Evolutionary conservation across 2,797 vertebrate species (phyloP), one percentile per base, ranked within the genome.

Genomic region (Coendou prehensilis): DNA sequence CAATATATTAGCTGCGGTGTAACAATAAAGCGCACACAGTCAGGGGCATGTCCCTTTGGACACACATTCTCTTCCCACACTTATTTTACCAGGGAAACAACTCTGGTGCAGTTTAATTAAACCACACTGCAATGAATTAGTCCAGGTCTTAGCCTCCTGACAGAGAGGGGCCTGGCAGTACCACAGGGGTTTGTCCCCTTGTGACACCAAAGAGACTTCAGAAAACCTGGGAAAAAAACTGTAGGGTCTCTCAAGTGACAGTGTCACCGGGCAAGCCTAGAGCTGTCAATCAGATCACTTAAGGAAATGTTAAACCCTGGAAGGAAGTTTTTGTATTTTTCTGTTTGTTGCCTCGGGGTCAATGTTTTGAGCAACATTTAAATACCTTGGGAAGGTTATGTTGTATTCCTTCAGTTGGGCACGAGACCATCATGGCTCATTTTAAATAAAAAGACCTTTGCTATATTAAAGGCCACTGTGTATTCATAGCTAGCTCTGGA

Each of bases 21-120:
- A 98, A 99, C 99, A 99, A 99, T 99, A 99, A 99, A 99, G 98
- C 98, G 93, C 98, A 99, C 99, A 99, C 99, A 99, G 99, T 98
- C 98, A 99, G 99, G 99, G 99, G 99, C 98, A 99, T 99, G 99
- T 99, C 99, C 98, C 99, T 99, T 99, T 99, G 98, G 99, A 99
- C 99, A 99, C 99, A 99, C 99, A 99, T 99, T 99, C 99, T 99
- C 99, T 99, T 99, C 99, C 99, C 99, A 99, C 99, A 99, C 99
- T 99, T 99, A 98, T 98, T 99, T 99, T 99, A 99, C 99, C 99
- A 99, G 98, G 99, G 99, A 99, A 99, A 99, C 99, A 99, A 99
- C 99, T 99, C 98, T 97, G 95, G 98, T 98, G 98, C 98, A 98
- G 98, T 99, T 99, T 99, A 99, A 99, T 99, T 99, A 99, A 99